Conservation (phyloP, 2,113 vertebrate genomes). For the Coryphaenoides rupestris region DNA sequence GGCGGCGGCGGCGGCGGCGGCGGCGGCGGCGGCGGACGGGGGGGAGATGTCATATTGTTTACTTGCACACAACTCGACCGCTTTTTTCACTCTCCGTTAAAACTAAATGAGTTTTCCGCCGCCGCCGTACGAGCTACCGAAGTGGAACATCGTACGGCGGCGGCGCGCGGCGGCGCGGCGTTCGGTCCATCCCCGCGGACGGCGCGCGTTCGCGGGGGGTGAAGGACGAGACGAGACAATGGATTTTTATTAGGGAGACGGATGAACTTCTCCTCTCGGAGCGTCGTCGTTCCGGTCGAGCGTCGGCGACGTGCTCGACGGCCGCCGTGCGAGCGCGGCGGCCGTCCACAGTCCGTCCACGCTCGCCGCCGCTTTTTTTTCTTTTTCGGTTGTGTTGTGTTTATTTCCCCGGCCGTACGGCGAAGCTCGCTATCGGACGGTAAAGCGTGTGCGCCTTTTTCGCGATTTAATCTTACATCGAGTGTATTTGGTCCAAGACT, state of each 20-base stretch:
- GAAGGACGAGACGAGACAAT: constrained; percentile 67
- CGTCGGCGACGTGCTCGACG: constrained; percentile 62
- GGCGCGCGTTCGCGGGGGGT: constrained; percentile 51
- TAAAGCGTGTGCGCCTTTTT: constrained; percentile 43
- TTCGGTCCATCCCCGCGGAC: constrained; percentile 61
- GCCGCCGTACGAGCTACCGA: too few relatives aligned
- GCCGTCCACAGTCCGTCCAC: constrained; percentile 64
- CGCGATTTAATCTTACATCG: constrained; percentile 67
- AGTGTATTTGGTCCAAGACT: constrained; percentile 67
- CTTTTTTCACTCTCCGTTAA: constrained; percentile 69
- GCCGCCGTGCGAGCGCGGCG: constrained; percentile 65
- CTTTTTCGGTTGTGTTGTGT: too few relatives aligned
- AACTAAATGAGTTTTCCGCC: constrained; percentile 58
- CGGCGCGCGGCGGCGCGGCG: constrained; percentile 48
- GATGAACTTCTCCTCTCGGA: constrained; percentile 69
- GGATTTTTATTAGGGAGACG: constrained; percentile 70
- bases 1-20: too few relatives aligned
- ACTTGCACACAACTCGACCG: constrained; percentile 66
- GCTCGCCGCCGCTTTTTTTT: constrained; percentile 33
- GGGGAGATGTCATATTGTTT: constrained; percentile 62
- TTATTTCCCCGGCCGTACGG: too few relatives aligned
- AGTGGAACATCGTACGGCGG: too few relatives aligned
- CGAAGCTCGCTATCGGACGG: too few relatives aligned
- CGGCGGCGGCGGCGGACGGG: too few relatives aligned
- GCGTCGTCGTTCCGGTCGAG: constrained; percentile 58